Conservation (phyloP, 2,888 invertebrate species). For the Magallana nippona region DNA sequence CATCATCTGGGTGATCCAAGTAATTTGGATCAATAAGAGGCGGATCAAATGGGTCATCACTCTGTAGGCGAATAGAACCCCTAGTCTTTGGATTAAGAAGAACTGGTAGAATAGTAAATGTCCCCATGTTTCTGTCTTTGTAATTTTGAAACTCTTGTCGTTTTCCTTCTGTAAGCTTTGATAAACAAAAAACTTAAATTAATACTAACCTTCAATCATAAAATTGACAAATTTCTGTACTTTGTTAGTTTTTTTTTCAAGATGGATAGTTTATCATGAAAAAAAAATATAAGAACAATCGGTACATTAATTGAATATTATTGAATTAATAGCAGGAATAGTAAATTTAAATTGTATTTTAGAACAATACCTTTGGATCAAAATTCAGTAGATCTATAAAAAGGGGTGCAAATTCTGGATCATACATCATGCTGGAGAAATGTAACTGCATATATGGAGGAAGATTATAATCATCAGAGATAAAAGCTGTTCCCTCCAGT, state of each 20-base stretch:
- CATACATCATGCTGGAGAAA: slow-evolving; percentile 11
- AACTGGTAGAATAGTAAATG: background rate
- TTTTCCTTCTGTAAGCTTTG: slow-evolving; percentile 3
- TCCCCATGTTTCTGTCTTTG: slow-evolving; percentile 13
- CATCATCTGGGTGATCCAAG: slow-evolving; percentile 25
- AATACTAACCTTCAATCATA: too few relatives aligned
- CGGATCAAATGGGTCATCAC: slow-evolving; percentile 35
- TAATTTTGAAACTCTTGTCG: background rate
- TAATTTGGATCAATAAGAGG: slow-evolving; percentile 36
- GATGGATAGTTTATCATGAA: too few relatives aligned
- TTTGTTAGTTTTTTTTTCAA: too few relatives aligned
- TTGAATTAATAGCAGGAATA: background rate
- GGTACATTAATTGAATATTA: too few relatives aligned
- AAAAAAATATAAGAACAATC: too few relatives aligned
- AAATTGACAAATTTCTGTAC: too few relatives aligned
- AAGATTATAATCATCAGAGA: background rate
- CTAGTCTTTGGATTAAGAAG: slow-evolving; percentile 18
- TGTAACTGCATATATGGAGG: background rate
- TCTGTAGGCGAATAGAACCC: slow-evolving; percentile 19
- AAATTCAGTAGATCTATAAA: background rate
- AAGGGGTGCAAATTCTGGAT: background rate
- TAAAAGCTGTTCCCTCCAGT: background rate
- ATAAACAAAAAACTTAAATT: background rate
- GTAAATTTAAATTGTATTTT: background rate
- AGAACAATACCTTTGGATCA: background rate